Conservation (phyloP, 2,797 vertebrate genomes). For the Myoxocephalus aenaeus region DNA sequence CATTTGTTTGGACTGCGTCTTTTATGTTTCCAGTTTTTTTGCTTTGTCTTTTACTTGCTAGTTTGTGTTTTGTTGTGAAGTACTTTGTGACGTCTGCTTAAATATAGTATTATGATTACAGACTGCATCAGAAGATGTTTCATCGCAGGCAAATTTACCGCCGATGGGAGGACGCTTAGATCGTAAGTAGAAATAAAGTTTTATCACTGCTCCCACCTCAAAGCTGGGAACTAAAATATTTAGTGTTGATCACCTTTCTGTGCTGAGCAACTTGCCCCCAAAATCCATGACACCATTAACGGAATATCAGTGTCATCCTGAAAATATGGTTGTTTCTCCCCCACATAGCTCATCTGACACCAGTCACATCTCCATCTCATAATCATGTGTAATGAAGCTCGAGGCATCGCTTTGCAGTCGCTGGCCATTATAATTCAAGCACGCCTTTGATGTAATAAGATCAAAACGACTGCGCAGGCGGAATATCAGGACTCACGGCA, state of each 20-base stretch:
- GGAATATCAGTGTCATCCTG: conserved; percentile 22
- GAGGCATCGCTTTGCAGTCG: conserved; percentile 49
- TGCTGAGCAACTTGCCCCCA: conserved; percentile 4
- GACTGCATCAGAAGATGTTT: conserved; percentile 21
- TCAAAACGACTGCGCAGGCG: conserved; percentile 62
- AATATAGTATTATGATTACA: not conserved
- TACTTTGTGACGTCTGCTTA: conserved; percentile 1
- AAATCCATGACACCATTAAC: conserved; percentile 21
- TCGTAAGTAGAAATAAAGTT: conserved; percentile 7
- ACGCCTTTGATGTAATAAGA: conserved; percentile 73
- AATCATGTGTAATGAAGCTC: conserved; percentile 69
- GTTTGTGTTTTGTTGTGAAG: not conserved
- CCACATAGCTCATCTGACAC: conserved; percentile 47
- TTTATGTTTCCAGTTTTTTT: not conserved
- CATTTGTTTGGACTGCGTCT: not conserved
- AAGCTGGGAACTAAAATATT: conserved; percentile 18
- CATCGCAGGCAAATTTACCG: conserved; percentile 6
- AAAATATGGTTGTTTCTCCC: conserved; percentile 33
- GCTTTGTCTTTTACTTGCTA: not conserved
- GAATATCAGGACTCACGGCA: conserved; percentile 53
- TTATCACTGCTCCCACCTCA: conserved; percentile 25
- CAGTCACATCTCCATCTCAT: conserved; percentile 57
- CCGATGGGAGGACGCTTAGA: conserved; percentile 11
- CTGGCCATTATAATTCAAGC: conserved; percentile 58
- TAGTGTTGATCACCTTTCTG: conserved; percentile 7